Conservation (phyloP, 2,113 vertebrate species). For the Numida meleagris region DNA sequence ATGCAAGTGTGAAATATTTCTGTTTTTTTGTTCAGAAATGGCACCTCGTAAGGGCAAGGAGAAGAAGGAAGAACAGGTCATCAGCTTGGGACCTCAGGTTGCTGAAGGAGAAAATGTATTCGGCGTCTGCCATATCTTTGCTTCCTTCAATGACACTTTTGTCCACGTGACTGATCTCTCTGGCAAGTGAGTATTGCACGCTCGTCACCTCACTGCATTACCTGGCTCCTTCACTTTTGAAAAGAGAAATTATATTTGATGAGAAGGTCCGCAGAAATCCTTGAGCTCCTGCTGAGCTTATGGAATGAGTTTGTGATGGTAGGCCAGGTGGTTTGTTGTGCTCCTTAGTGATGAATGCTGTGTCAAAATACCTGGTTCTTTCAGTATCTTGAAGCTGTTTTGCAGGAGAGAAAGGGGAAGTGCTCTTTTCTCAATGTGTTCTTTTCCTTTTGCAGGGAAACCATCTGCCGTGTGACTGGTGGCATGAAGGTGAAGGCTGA, state of each 20-base stretch:
- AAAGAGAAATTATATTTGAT: background rate
- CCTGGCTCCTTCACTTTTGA: background rate
- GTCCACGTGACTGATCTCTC: slow-evolving; percentile 98
- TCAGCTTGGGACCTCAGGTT: slow-evolving; percentile 96
- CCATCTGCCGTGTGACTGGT: slow-evolving; percentile 96
- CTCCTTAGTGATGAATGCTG: background rate
- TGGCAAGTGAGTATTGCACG: slow-evolving; percentile 89
- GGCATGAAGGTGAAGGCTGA: slow-evolving; percentile 99
- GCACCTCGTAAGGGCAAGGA: slow-evolving; percentile 99
- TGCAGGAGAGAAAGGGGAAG: background rate
- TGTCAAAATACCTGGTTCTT: background rate
- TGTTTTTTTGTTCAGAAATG: slow-evolving; percentile 81
- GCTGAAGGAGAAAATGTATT: slow-evolving; percentile 98
- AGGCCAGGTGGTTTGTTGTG: background rate
- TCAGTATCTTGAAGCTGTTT: background rate
- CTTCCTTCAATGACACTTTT: slow-evolving; percentile 98
- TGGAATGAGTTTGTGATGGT: accelerated
- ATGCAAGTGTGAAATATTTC: accelerated
- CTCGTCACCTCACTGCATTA: background rate
- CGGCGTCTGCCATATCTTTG: slow-evolving; percentile 97
- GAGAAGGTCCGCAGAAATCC: background rate
- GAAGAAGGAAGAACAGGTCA: slow-evolving; percentile 99
- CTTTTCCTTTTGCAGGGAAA: slow-evolving; percentile 82
- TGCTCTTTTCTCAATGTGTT: accelerated
- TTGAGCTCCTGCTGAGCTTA: background rate